Percentiles rank a stretch among this genome's conserved stretches.
These are phyloP conservation scores for Drosophila takahashii DNA, from an alignment of 1,140 invertebrate genomes.

Conservation along the genomic window DNA sequence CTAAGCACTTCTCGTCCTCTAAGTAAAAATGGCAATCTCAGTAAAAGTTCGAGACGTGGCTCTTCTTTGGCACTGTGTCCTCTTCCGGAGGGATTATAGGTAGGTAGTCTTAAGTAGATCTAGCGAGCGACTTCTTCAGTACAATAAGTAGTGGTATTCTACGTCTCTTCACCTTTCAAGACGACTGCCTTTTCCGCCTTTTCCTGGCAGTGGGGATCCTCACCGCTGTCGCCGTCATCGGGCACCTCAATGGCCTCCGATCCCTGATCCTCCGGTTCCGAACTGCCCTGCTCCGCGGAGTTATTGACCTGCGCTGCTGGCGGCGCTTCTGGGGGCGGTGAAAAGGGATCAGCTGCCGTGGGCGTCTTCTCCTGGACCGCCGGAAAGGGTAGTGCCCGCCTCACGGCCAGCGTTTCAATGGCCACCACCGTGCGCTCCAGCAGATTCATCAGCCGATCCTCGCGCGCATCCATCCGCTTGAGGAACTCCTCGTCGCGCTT, in stretches of 20 bases:
- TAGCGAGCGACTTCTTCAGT: slow-evolving; percentile 12
- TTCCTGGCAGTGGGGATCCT: slow-evolving; percentile 4
- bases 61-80: slow-evolving; percentile 73
- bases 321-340: neutral
- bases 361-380: neutral
- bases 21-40: slow-evolving; percentile 75
- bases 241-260: neutral
- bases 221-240: slow-evolving; percentile 14
- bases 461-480: slow-evolving; percentile 80
- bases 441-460: slow-evolving; percentile 74
- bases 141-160: slow-evolving; percentile 9
- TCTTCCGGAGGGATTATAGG: slow-evolving; percentile 1
- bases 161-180: neutral
- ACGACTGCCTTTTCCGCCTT: neutral
- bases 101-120: slow-evolving; percentile 12
- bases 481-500: slow-evolving; percentile 80
- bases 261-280: neutral
- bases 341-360: neutral
- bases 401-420: slow-evolving; percentile 69
- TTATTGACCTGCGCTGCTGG: neutral
- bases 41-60: slow-evolving; percentile 62
- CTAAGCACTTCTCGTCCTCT: slow-evolving; percentile 47
- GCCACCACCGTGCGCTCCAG: slow-evolving; percentile 79
- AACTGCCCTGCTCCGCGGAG: neutral
- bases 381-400: neutral